These are phyloP conservation scores for Saturnia pavonia DNA, from an alignment of 2,888 invertebrate genomes.

Conservation along the genomic window DNA sequence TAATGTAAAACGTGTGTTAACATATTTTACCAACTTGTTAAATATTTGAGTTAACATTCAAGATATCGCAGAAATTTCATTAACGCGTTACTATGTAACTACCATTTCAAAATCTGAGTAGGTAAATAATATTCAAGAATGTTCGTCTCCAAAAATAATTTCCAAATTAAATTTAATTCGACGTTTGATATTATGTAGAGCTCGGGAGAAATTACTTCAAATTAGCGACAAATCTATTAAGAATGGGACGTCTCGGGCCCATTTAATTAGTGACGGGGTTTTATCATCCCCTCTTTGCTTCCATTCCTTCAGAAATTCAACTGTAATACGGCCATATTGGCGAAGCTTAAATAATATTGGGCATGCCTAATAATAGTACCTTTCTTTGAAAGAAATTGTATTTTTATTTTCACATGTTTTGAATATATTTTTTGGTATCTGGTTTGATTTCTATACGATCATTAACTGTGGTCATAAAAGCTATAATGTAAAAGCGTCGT, in stretches of 20 bases:
- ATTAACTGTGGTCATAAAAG: constrained; percentile 41
- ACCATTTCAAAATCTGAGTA: constrained; percentile 16
- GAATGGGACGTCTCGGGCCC: constrained; percentile 69
- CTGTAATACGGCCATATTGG: constrained; percentile 68
- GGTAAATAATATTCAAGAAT: constrained; percentile 19
- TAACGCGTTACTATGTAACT: background rate
- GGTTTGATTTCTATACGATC: constrained; percentile 37
- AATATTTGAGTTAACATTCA: background rate
- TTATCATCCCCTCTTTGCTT: constrained; percentile 74
- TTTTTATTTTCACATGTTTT: constrained; percentile 21
- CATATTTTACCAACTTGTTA: background rate
- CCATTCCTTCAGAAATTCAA: constrained; percentile 67
- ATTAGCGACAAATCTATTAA: constrained; percentile 79
- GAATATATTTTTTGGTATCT: constrained; percentile 32
- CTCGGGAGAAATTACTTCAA: constrained; percentile 64
- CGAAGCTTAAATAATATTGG: constrained; percentile 71
- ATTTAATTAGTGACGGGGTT: constrained; percentile 80
- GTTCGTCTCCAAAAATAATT: constrained; percentile 28
- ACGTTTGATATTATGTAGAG: constrained; percentile 58
- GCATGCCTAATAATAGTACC: constrained; percentile 51
- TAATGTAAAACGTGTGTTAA: background rate
- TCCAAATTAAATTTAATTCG: constrained; percentile 58
- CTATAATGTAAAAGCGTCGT: constrained; percentile 46
- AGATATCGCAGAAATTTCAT: constrained; percentile 9
- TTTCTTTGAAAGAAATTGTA: constrained; percentile 26